These are phyloP conservation scores for Acanthurus lineatus DNA, from an alignment of 2,797 vertebrate species.

Conservation along the genomic window DNA sequence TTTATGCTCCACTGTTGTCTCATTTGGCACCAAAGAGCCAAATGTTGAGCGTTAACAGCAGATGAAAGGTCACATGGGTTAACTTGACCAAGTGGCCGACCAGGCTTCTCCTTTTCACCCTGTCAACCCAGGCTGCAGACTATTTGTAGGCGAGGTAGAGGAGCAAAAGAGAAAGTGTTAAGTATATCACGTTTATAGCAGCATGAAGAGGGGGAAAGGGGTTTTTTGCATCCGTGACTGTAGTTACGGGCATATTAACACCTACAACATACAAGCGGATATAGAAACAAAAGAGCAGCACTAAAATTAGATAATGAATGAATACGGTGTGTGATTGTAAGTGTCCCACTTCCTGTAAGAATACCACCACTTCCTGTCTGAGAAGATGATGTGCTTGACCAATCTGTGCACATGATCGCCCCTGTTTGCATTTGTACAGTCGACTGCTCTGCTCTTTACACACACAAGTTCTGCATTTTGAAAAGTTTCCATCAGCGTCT, in stretches of 20 bases:
- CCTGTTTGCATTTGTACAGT: conserved; percentile 58
- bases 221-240: neutral
- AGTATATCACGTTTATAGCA: conserved; percentile 6
- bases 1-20: conserved; percentile 45
- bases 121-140: conserved; percentile 15
- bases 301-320: neutral
- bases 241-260: conserved; percentile 1
- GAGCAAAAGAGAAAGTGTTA: neutral
- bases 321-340: neutral
- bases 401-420: conserved; percentile 5
- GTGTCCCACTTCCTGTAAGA: conserved; percentile 3
- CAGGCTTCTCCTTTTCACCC: conserved; percentile 7
- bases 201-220: neutral
- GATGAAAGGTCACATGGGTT: conserved; percentile 51
- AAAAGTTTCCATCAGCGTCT: neutral
- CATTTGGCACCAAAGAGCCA: conserved; percentile 67
- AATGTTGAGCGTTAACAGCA: conserved; percentile 49
- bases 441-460: conserved; percentile 14
- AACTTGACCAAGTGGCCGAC: neutral
- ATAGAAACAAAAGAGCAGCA: neutral
- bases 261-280: neutral
- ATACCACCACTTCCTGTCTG: conserved; percentile 32
- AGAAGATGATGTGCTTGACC: neutral
- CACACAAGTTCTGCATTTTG: neutral
- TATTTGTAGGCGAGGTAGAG: conserved; percentile 27